Conservation (phyloP, 2,113 vertebrate genomes). For the Sprattus sprattus region DNA sequence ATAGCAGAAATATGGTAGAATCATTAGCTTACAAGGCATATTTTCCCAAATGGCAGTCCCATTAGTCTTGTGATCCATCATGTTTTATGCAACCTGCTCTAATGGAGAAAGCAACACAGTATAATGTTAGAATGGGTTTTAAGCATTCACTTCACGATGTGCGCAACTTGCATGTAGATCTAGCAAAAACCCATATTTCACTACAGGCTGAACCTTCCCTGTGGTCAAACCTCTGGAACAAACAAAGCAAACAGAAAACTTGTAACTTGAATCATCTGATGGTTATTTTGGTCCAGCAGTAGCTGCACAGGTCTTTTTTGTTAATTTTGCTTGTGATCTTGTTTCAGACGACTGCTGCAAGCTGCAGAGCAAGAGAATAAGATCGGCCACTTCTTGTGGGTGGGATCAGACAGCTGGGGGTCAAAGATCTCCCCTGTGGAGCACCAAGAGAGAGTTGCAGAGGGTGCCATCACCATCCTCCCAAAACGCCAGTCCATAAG, state of each 20-base stretch:
- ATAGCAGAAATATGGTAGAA: background rate
- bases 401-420: slow-evolving; percentile 98
- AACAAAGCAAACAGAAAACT: background rate
- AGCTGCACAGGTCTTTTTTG: background rate
- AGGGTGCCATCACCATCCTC: slow-evolving; percentile 93
- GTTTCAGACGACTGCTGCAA: slow-evolving; percentile 84
- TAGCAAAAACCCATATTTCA: background rate
- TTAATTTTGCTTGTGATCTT: background rate
- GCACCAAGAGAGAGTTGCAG: slow-evolving; percentile 91
- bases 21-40: background rate
- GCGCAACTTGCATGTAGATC: background rate
- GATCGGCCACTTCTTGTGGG: slow-evolving; percentile 96
- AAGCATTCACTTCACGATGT: background rate
- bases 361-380: slow-evolving; percentile 92
- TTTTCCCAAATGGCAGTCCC: background rate
- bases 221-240: background rate
- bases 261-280: background rate
- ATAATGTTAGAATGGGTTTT: background rate
- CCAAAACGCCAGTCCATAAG: slow-evolving; percentile 88
- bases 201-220: background rate
- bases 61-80: background rate
- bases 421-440: slow-evolving; percentile 91
- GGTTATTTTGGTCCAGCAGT: background rate
- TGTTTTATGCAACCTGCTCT: slow-evolving; percentile 5
- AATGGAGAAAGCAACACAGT: background rate